phyloP scores from a whole-genome alignment of 2,888 invertebrate genomes.

The Eupeodes latifasciatus region DNA sequence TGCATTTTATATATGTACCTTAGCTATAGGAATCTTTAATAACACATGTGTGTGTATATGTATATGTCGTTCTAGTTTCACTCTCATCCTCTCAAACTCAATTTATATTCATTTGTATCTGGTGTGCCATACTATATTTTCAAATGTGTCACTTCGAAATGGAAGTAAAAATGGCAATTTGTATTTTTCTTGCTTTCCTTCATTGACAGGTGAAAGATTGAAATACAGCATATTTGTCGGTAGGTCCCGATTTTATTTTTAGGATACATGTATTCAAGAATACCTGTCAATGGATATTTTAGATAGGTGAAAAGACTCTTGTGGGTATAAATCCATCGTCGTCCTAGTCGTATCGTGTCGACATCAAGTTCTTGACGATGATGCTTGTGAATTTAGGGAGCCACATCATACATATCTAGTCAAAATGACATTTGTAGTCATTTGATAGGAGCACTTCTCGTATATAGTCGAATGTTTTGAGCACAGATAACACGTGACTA shows the following conservation, averaged over 20 bases:
- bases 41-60: neutral
- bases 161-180: conserved; percentile 68
- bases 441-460: conserved; percentile 27
- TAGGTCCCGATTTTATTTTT: conserved; percentile 9
- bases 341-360: neutral
- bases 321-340: conserved; percentile 4
- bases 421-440: conserved; percentile 52
- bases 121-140: conserved; percentile 55
- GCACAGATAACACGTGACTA: conserved; percentile 51
- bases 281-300: conserved; percentile 11
- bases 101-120: conserved; percentile 35
- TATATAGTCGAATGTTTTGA: neutral
- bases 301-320: conserved; percentile 39
- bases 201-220: conserved; percentile 68
- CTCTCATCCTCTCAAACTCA: neutral
- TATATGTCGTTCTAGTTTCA: too few relatives aligned
- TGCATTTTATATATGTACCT: neutral
- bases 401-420: too few relatives aligned
- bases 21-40: neutral
- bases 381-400: neutral
- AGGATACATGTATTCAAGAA: conserved; percentile 9
- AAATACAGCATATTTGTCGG: conserved; percentile 48
- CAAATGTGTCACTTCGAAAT: conserved; percentile 65
- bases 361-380: too few relatives aligned
- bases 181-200: conserved; percentile 54